Evolutionary conservation across 1,140 invertebrate species (phyloP).

Genomic region (Uloborus diversus): DNA sequence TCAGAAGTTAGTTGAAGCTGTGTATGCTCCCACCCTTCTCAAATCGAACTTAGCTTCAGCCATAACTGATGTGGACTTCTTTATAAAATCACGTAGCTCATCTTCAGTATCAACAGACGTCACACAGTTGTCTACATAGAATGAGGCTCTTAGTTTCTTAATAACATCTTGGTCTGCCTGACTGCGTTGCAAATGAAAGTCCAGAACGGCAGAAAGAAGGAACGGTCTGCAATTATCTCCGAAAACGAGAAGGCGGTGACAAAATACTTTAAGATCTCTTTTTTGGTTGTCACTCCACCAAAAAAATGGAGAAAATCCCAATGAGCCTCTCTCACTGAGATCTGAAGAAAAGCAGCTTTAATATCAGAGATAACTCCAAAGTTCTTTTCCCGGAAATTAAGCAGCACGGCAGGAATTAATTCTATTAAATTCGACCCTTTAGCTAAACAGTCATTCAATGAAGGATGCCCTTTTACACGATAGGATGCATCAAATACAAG

Average conservation of each 20-base stretch:
- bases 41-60: not conserved
- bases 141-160: not conserved
- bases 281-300: not conserved
- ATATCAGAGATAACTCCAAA: not conserved
- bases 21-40: too few species aligned
- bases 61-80: not conserved
- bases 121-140: not conserved
- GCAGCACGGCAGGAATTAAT: not conserved
- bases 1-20: too few species aligned
- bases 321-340: not conserved
- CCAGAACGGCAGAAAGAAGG: not conserved
- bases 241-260: not conserved
- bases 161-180: not conserved
- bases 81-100: not conserved
- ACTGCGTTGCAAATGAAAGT: not conserved
- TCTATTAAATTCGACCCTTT: not conserved
- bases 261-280: not conserved
- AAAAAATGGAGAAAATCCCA: not conserved
- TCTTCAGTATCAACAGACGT: not conserved
- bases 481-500: not conserved
- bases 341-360: not conserved
- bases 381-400: not conserved
- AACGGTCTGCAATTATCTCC: not conserved
- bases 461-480: not conserved
- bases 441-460: not conserved